phyloP scores from a whole-genome alignment of 2,888 invertebrate genomes.

The Caenorhabditis sp. region DNA sequence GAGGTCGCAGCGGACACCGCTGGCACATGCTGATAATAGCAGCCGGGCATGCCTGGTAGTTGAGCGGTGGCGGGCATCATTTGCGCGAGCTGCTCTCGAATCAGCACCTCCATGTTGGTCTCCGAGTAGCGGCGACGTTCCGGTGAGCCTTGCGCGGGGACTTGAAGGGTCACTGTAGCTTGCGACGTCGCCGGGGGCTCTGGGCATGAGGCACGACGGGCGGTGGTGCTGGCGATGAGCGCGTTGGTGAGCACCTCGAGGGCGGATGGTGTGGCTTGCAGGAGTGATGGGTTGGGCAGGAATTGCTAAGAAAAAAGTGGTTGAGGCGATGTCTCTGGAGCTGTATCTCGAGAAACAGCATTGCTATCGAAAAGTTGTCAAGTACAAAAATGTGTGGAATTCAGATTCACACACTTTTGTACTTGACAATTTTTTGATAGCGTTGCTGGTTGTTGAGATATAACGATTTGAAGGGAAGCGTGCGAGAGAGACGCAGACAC shows the following conservation, averaged over 20 bases:
- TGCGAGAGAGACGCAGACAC: too few relatives aligned
- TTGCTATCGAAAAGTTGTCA: not conserved
- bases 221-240: slow-evolving; percentile 46
- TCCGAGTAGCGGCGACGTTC: slow-evolving; percentile 56
- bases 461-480: not conserved
- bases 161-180: slow-evolving; percentile 40
- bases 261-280: slow-evolving; percentile 28
- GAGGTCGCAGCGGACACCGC: not conserved
- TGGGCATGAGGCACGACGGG: slow-evolving; percentile 52
- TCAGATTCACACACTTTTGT: not conserved
- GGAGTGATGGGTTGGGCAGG: slow-evolving; percentile 40
- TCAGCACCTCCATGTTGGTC: slow-evolving; percentile 30
- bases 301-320: slow-evolving; percentile 27
- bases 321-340: too few relatives aligned
- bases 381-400: not conserved
- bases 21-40: slow-evolving; percentile 50
- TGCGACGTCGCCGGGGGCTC: slow-evolving; percentile 50
- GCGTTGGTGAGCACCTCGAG: slow-evolving; percentile 38
- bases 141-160: slow-evolving; percentile 2
- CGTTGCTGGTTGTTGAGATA: not conserved
- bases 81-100: slow-evolving; percentile 40
- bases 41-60: slow-evolving; percentile 47
- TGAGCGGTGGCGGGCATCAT: slow-evolving; percentile 39
- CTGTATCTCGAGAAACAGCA: not conserved
- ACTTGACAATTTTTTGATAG: not conserved